These are phyloP conservation scores for Arremon aurantiirostris DNA, from an alignment of 2,797 vertebrate genomes.

Conservation along the genomic window DNA sequence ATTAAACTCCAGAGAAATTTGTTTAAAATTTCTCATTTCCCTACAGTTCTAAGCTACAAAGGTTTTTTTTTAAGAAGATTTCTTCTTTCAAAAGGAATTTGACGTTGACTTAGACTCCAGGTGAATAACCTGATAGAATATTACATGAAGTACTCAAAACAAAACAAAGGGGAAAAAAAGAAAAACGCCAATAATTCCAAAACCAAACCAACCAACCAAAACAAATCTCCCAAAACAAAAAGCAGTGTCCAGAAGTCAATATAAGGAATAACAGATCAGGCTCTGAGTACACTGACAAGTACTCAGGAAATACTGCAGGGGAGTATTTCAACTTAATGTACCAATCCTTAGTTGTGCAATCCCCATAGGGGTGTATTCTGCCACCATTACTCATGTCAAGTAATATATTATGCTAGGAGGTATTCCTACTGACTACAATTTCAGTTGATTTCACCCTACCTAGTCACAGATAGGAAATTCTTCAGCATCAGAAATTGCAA, in stretches of 20 bases:
- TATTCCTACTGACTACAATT: neutral
- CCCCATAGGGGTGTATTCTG: neutral
- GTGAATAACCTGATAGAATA: neutral
- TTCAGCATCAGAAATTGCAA: neutral
- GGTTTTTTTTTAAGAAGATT: neutral
- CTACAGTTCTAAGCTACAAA: neutral
- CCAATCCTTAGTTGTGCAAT: neutral
- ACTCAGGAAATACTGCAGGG: conserved; percentile 1
- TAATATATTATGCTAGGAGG: conserved; percentile 4
- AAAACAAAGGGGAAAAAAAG: neutral
- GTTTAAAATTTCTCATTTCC: neutral
- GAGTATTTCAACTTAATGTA: conserved; percentile 34
- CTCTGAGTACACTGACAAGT: neutral
- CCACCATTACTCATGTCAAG: neutral
- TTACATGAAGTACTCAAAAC: neutral
- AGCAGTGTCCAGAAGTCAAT: neutral
- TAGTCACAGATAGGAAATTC: neutral
- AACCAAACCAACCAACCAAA: neutral
- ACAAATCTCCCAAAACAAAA: neutral
- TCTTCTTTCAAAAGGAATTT: neutral
- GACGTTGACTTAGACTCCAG: neutral
- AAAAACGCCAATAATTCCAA: neutral
- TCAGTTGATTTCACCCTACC: neutral
- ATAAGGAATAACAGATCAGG: neutral
- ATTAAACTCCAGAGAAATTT: neutral